Percentiles rank a stretch among this genome's conserved stretches.
These are phyloP conservation scores for Pycnonotus jocosus DNA, from an alignment of 2,113 vertebrate species.

Conservation along the genomic window DNA sequence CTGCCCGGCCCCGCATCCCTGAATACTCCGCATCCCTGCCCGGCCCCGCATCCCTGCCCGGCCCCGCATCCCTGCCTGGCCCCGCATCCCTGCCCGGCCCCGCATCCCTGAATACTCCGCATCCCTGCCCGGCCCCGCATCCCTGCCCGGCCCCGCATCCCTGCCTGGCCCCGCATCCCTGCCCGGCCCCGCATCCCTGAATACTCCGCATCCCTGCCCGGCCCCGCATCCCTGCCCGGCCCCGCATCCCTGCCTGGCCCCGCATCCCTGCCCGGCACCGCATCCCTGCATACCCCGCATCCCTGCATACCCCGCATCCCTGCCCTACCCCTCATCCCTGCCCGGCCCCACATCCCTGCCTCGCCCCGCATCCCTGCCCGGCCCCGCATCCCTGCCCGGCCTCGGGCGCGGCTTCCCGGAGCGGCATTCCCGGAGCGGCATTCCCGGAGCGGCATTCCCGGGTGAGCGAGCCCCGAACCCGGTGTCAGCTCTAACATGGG, in stretches of 20 bases:
- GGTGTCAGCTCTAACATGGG: background rate
- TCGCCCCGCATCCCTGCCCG: rapidly evolving
- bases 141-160: background rate
- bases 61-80: rapidly evolving
- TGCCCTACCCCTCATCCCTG: rapidly evolving
- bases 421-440: rapidly evolving
- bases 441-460: rapidly evolving
- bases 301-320: no score
- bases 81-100: rapidly evolving
- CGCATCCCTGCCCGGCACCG: rapidly evolving
- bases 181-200: background rate
- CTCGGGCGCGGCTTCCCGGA: rapidly evolving
- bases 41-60: rapidly evolving
- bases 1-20: rapidly evolving
- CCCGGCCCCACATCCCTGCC: rapidly evolving
- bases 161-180: rapidly evolving
- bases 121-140: rapidly evolving
- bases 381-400: no score
- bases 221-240: no score
- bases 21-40: no score
- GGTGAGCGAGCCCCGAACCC: rapidly evolving
- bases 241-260: no score
- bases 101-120: background rate
- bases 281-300: background rate
- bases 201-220: background rate